Evolutionary conservation across 1,140 invertebrate species (phyloP), one percentile per base, ranked within the genome.

Genomic region (Bombyx mandarina): DNA sequence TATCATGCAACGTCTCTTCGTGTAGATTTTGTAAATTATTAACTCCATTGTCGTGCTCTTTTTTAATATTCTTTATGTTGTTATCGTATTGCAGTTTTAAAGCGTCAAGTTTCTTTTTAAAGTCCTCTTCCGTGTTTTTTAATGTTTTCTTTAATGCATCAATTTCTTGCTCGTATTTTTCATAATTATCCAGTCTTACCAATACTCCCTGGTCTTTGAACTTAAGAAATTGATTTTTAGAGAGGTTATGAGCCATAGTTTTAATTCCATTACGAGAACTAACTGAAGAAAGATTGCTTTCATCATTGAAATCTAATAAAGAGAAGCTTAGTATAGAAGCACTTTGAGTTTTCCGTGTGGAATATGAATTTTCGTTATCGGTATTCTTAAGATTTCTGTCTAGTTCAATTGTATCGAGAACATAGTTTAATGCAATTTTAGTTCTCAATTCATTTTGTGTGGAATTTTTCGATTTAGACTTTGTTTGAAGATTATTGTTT

Each of bases 21-120:
- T 86, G 81, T 43, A 86, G 67, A 57, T 66, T 75, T 63, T 87
- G 82, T 57, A 87, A 79, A 58, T 69, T 85, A 63, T 73, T 71
- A 3, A 85, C 79, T 6, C 84, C 82, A 65, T 77, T 66, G 65
- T 85, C 82, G 55, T 87, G 84, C 63, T 85, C 79, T 62, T 80
- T 84, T 6, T 85, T 75, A 50, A 87, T 82, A 59, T 61, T 75
- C 67, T 80, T 83, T 45, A 85, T 78, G 54, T 87, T 77, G 53
- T 52, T 74, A 46, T 84, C 81, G 63, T 87, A 87, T 61, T 85
- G 80, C 10, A 65, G 51, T 71, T 87, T 87, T 49, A 87, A 72
- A 7, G 75, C 75, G 45, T 79, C 75, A 44, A 85, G 69, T 71
- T 81, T 85, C 47, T 75, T 78, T 57, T 84, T 78, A 56, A 80